These are phyloP conservation scores for Leptinotarsa peninsularis DNA, from an alignment of 2,888 invertebrate species.

Conservation along the genomic window DNA sequence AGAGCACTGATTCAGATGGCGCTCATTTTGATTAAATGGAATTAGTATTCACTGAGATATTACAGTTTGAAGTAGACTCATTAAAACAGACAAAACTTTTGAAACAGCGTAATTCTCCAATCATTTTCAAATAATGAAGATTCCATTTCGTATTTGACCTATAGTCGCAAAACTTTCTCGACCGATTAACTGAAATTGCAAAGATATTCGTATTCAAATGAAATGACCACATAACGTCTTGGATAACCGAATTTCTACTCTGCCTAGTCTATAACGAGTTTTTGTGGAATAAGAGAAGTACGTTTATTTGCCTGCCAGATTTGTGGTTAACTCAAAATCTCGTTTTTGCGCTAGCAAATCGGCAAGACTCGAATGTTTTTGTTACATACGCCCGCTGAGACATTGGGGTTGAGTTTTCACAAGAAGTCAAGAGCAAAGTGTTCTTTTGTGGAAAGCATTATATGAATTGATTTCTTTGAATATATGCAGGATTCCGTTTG, in stretches of 20 bases:
- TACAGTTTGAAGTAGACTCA: too few relatives aligned
- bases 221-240: conserved; percentile 1
- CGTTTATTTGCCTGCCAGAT: conserved; percentile 13
- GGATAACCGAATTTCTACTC: neutral
- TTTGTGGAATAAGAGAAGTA: conserved; percentile 5
- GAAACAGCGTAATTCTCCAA: neutral
- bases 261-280: conserved; percentile 8
- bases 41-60: too few relatives aligned
- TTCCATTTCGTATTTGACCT: neutral
- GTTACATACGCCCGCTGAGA: neutral
- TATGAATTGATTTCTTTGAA: neutral
- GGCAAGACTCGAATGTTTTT: neutral
- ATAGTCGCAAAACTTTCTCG: neutral
- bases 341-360: neutral
- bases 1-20: too few relatives aligned
- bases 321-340: conserved; percentile 11
- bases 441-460: neutral
- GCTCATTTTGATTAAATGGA: too few relatives aligned
- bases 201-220: neutral
- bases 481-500: neutral
- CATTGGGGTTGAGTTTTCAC: neutral
- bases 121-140: neutral
- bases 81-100: too few relatives aligned
- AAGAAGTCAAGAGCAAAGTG: neutral
- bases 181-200: neutral